Evolutionary conservation across 2,113 vertebrate species (phyloP), one percentile per base, ranked within the genome.

Genomic region (Syngnathus floridae): DNA sequence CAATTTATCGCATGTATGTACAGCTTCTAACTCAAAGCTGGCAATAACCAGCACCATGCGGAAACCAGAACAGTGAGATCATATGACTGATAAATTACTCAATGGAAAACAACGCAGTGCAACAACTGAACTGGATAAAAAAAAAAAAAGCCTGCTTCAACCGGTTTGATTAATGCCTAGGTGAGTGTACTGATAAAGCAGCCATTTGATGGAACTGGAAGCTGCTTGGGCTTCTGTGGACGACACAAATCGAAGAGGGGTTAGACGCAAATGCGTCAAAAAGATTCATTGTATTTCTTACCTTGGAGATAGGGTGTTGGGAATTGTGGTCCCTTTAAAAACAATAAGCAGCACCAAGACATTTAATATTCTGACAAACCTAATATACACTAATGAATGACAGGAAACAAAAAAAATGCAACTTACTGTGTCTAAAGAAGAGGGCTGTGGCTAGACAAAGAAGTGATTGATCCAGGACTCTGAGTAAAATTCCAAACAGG

Each of bases 381-480:
- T 13, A 11, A 6, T 10, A 8, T 35, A 36, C 35, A 12, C 13
- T n/a, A 17, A 19, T 6, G 31, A 38, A 19, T n/a, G 57, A 41
- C 1, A 21, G 13, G 26, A 8, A 31, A 35, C 26, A 11, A 31
- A 31, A 31, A 3, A 31, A 31, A 22, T 22, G 31, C 2, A 16
- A 87, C 89, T 90, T 80, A 92, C 91, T 81, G 52, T 77, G 72
- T 48, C 67, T 46, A 85, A 17, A 78, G 82, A 41, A 86, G 38
- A 69, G 88, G 88, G 61, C 80, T 80, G 1, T 75, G 76, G 65
- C 78, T 88, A 26, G 86, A 90, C 14, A 81, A 37, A 4, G 90
- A 80, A 22, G 79, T 64, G 4, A 67, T 65, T 17, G 89, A 91
- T 77, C 83, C 84, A 70, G 88, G 86, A 71, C 87, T 90, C 91